Conservation (phyloP, 1,140 invertebrate species). For the Calliopsis andreniformis region DNA sequence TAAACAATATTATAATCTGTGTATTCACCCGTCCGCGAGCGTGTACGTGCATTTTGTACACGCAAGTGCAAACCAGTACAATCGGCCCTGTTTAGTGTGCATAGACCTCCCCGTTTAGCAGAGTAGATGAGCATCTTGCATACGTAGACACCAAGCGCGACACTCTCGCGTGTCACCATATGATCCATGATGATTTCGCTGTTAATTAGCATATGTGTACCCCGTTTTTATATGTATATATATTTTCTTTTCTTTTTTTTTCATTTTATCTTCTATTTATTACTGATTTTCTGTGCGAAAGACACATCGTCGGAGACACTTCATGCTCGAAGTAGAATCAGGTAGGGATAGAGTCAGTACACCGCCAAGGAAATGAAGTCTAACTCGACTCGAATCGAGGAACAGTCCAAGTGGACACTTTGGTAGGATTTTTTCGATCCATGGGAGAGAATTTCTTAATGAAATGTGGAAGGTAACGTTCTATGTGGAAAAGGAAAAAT, state of each 20-base stretch:
- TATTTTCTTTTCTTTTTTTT: no score
- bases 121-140: constrained; percentile 70
- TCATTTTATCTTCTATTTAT: no score
- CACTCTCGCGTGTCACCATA: background rate
- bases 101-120: no score
- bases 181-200: no score
- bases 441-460: background rate
- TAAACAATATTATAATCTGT: constrained; percentile 24
- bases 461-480: constrained; percentile 26
- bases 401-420: background rate
- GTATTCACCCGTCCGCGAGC: background rate
- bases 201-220: no score
- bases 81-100: no score
- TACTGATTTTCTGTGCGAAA: no score
- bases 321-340: constrained; percentile 35
- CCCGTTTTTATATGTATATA: no score
- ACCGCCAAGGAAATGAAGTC: no score
- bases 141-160: constrained; percentile 51
- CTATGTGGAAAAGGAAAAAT: background rate
- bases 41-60: constrained; percentile 4
- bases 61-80: background rate
- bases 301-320: constrained; percentile 44
- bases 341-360: background rate
- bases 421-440: background rate
- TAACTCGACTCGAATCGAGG: no score